Conservation (phyloP, 2,888 invertebrate species). For the Physocephala rufipes region DNA sequence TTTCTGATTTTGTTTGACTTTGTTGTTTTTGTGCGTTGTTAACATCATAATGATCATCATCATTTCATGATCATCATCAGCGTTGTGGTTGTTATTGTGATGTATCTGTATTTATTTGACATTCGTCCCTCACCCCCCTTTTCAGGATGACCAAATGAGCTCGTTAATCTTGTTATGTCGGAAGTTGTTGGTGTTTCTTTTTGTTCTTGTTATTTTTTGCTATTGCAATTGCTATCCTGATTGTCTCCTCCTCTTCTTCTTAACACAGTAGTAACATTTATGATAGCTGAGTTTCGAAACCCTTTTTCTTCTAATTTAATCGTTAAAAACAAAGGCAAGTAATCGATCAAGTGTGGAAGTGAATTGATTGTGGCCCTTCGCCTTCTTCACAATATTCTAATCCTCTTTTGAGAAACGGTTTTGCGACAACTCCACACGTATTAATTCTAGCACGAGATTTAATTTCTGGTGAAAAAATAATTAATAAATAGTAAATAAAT, state of each 20-base stretch:
- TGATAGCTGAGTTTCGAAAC: not conserved
- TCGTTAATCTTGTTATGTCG: no score
- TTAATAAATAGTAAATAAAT: no score
- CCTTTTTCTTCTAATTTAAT: not conserved
- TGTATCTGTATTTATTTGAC: slow-evolving; percentile 29
- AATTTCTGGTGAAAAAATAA: no score
- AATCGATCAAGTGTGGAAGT: no score
- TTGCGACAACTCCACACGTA: no score
- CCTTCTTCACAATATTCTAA: no score
- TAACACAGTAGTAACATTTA: not conserved
- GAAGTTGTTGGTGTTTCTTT: no score
- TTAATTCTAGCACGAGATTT: no score
- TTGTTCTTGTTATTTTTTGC: no score
- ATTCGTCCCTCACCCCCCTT: slow-evolving; percentile 23
- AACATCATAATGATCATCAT: slow-evolving; percentile 8
- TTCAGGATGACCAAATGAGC: not conserved
- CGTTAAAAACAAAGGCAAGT: no score
- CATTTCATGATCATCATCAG: slow-evolving; percentile 7
- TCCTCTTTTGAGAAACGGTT: no score
- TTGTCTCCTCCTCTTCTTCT: not conserved
- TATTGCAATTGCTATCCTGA: not conserved
- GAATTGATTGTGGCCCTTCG: no score
- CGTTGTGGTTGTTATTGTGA: slow-evolving; percentile 14
- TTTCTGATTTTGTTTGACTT: slow-evolving; percentile 49
- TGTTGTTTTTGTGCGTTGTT: slow-evolving; percentile 36